phyloP scores from a whole-genome alignment of 2,113 vertebrate genomes.

The Rhabdomys dilectus region DNA sequence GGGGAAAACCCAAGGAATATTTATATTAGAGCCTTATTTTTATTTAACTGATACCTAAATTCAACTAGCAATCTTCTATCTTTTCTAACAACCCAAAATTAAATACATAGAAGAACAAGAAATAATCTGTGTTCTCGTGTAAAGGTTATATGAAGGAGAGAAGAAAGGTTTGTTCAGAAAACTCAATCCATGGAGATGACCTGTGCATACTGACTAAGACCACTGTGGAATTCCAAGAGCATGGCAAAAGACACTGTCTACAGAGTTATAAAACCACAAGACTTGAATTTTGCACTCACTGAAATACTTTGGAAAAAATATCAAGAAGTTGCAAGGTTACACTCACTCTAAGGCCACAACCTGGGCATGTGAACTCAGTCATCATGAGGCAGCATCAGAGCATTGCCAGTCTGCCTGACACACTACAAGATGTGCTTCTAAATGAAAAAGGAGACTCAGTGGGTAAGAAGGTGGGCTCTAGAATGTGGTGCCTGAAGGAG shows the following conservation, averaged over 20 bases:
- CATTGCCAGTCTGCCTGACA: background rate
- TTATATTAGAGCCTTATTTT: slow-evolving; percentile 14
- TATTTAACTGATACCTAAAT: background rate
- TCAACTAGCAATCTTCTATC: background rate
- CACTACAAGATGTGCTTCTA: background rate
- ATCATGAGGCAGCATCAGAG: background rate
- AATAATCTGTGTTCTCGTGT: background rate
- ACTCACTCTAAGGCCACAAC: slow-evolving; percentile 10
- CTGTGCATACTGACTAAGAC: background rate
- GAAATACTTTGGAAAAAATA: slow-evolving; percentile 21
- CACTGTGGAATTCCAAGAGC: background rate
- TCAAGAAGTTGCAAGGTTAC: background rate
- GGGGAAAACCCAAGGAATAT: background rate
- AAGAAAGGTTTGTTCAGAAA: background rate
- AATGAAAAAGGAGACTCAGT: background rate
- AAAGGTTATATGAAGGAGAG: slow-evolving; percentile 17
- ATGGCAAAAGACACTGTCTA: background rate
- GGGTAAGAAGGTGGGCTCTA: background rate
- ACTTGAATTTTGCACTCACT: background rate
- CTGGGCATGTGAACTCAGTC: background rate
- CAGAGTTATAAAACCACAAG: background rate
- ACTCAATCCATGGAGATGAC: background rate
- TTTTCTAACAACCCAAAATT: background rate
- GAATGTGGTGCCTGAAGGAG: background rate
- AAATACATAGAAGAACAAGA: slow-evolving; percentile 15